Conservation (phyloP, 2,797 vertebrate genomes). For the Chelidonichthys spinosus region DNA sequence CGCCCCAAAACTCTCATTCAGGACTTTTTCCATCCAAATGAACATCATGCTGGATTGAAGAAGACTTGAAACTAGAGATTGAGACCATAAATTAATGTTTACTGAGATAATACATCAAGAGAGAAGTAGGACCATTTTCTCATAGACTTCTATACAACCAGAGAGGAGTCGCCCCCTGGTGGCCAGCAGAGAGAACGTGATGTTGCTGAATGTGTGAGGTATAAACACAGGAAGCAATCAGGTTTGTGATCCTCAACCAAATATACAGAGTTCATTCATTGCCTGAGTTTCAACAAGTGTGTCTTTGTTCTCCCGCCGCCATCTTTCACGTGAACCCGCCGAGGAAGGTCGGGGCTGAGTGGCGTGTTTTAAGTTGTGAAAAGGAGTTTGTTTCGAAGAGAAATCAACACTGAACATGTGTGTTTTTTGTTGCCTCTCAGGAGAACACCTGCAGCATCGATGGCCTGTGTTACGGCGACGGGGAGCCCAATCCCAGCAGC, state of each 20-base stretch:
- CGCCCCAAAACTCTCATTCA: not conserved
- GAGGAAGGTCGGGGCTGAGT: not conserved
- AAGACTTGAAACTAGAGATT: no score
- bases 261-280: not conserved
- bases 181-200: not conserved
- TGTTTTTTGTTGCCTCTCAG: slow-evolving; percentile 72
- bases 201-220: slow-evolving; percentile 19
- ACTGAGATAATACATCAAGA: no score
- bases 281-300: slow-evolving; percentile 11
- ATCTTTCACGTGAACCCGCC: not conserved
- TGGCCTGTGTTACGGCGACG: slow-evolving; percentile 88
- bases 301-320: slow-evolving; percentile 20
- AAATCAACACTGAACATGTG: slow-evolving; percentile 1
- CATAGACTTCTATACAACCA: no score
- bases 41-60: no score
- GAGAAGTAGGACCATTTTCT: no score
- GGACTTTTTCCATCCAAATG: not conserved
- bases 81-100: no score
- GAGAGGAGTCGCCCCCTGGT: no score
- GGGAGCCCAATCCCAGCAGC: slow-evolving; percentile 85
- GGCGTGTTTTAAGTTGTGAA: not conserved
- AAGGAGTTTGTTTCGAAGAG: slow-evolving; percentile 3
- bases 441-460: slow-evolving; percentile 91
- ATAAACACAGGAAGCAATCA: slow-evolving; percentile 53
- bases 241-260: slow-evolving; percentile 29